These are phyloP conservation scores for Polypterus senegalus DNA, from an alignment of 2,113 vertebrate species.

Conservation along the genomic window DNA sequence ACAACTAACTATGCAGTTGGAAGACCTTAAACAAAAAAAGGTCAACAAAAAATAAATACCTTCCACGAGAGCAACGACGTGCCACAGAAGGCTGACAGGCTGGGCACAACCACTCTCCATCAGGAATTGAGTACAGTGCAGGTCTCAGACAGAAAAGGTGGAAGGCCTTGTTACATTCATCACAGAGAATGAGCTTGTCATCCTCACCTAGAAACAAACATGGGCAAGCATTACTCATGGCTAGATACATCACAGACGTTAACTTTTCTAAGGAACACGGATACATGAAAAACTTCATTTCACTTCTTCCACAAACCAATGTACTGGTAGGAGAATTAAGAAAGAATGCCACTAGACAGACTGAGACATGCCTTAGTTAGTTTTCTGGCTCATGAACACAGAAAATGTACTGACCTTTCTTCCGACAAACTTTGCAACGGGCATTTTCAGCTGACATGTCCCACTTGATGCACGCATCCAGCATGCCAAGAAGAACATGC, in stretches of 20 bases:
- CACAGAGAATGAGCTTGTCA: conserved; percentile 91
- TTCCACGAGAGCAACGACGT: conserved; percentile 71
- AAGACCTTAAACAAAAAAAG: not conserved
- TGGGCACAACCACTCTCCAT: conserved; percentile 85
- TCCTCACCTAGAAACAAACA: conserved; percentile 65
- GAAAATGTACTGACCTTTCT: conserved; percentile 60
- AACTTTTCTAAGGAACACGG: too few relatives aligned
- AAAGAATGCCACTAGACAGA: too few relatives aligned
- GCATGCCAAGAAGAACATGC: conserved; percentile 91
- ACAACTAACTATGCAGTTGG: not conserved
- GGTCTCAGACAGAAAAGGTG: conserved; percentile 92
- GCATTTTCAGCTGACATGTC: conserved; percentile 98
- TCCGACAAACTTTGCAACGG: conserved; percentile 94
- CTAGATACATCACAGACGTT: too few relatives aligned
- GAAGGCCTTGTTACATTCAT: conserved; percentile 96
- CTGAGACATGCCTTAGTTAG: too few relatives aligned
- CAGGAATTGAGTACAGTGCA: conserved; percentile 77
- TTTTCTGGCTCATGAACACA: not conserved
- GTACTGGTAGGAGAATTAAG: too few relatives aligned
- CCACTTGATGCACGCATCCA: conserved; percentile 97
- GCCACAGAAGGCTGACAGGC: conserved; percentile 83
- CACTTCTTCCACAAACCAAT: too few relatives aligned
- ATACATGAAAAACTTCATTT: too few relatives aligned
- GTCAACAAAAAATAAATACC: conserved; percentile 38
- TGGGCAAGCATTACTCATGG: too few relatives aligned